Percentiles rank a stretch among this genome's conserved stretches.
Conservation (phyloP, 1,140 invertebrate genomes). For the Mizuhopecten yessoensis region DNA sequence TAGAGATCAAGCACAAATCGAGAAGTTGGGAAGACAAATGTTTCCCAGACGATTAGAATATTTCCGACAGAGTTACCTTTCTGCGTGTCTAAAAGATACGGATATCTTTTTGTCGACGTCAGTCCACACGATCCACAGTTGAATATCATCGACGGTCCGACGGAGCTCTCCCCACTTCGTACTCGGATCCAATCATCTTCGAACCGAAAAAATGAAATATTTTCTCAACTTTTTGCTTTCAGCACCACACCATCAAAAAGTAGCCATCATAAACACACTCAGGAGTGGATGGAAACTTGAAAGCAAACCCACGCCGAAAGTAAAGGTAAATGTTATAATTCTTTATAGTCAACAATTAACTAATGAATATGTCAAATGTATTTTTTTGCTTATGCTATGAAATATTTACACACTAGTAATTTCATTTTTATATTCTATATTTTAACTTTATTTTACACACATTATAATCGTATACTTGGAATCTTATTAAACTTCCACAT, state of each 20-base stretch:
- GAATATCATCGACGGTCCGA: slow-evolving; percentile 49
- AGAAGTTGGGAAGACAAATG: slow-evolving; percentile 55
- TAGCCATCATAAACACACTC: slow-evolving; percentile 40
- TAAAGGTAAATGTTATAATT: no score
- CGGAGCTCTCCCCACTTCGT: slow-evolving; percentile 39
- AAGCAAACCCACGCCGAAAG: no score
- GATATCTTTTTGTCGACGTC: no score
- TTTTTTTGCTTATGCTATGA: no score
- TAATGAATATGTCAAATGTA: no score
- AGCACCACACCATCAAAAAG: slow-evolving; percentile 38
- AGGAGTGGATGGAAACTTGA: no score
- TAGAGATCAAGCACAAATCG: slow-evolving; percentile 52
- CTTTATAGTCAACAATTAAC: no score
- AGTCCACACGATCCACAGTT: slow-evolving; percentile 47
- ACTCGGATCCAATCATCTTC: slow-evolving; percentile 36
- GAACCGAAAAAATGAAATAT: slow-evolving; percentile 20
- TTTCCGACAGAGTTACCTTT: slow-evolving; percentile 50
- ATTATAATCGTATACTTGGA: no score
- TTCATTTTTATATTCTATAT: no score
- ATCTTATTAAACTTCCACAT: no score
- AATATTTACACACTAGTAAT: no score
- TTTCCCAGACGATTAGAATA: slow-evolving; percentile 47
- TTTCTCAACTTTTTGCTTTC: slow-evolving; percentile 36
- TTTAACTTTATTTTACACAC: no score
- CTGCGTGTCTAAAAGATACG: neutral